Base-by-base conservation (phyloP, 2,113 vertebrate species). In the Ivindomyrus marchei region DNA sequence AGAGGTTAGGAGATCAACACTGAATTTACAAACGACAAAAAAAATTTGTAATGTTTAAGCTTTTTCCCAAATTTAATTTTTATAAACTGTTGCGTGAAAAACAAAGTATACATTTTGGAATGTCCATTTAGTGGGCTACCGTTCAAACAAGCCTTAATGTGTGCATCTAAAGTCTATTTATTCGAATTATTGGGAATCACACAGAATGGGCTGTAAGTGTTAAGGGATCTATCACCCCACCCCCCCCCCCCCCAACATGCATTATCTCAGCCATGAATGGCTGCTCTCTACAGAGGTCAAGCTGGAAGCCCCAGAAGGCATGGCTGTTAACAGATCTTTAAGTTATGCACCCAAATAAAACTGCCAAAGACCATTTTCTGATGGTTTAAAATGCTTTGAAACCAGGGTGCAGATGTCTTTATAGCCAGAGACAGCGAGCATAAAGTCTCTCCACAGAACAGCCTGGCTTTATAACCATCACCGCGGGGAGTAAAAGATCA, bases 291-390 rank as follows among this genome's bases (percentile, higher is more conserved):
- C 47, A 53, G n/a, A 85, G 49, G 47, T 50, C n/a, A 87, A 53
- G 85, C 49, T 87, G 27, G 13, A 19, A 15, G n/a, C 74, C 74
- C 74, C 15, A 15, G 10, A 46, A 19, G 47, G 21, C 85, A 27
- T 52, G 47, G 2, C 85, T 87, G 47, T 87, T 53, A 53, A 19
- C 85, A 56, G 46, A 11, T 86, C 47, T 53, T 87, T n/a, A 52
- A 87, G 50, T 56, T 87, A 87, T 87, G 27, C 50, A 17, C 85
- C 17, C 85, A 19, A 21, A 50, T 50, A 47, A 86, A 86, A 86
- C 47, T 86, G 85, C 85, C 85, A 86, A 17, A 27, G 19, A 86
- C 27, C n/a, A 87, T 87, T 87, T 87, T 87, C 27, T 53, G 85
- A 56, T 53, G 31, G 50, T 21, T 87, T 87, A 36, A 87, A 53